Conservation (phyloP, 1,140 invertebrate species). For the Ceratitis capitata region DNA sequence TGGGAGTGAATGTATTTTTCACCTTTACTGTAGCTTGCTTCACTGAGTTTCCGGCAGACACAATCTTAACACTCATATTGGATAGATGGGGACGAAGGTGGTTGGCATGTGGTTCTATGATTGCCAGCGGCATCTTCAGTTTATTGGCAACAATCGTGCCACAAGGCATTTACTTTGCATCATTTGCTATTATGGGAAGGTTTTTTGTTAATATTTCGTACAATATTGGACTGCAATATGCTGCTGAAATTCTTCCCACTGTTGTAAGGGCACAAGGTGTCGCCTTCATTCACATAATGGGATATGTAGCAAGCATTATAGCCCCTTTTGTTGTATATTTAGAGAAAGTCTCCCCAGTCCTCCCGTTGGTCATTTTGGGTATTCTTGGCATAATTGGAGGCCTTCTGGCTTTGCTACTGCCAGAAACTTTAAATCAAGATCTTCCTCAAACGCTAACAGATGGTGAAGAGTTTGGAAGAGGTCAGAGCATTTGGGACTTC, state of each 20-base stretch:
- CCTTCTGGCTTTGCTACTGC: slow-evolving; percentile 77
- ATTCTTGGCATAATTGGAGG: slow-evolving; percentile 78
- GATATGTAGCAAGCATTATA: slow-evolving; percentile 83
- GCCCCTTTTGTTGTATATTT: slow-evolving; percentile 85
- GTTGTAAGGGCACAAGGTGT: slow-evolving; percentile 86
- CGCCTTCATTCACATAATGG: slow-evolving; percentile 85
- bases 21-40: slow-evolving; percentile 86
- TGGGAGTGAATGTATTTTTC: slow-evolving; percentile 82
- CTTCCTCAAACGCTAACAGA: slow-evolving; percentile 84
- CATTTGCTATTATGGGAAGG: slow-evolving; percentile 79
- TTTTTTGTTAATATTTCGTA: slow-evolving; percentile 89
- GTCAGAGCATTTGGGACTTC: slow-evolving; percentile 80
- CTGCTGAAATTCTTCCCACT: slow-evolving; percentile 85
- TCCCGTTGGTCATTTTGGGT: slow-evolving; percentile 81
- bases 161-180: slow-evolving; percentile 72
- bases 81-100: slow-evolving; percentile 86
- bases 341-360: slow-evolving; percentile 72
- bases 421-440: slow-evolving; percentile 84
- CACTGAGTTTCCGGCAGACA: slow-evolving; percentile 79
- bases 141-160: slow-evolving; percentile 76
- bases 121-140: slow-evolving; percentile 82
- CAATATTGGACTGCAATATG: slow-evolving; percentile 89
- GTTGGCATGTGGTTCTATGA: slow-evolving; percentile 82
- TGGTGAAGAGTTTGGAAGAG: slow-evolving; percentile 82
- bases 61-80: slow-evolving; percentile 79